Conservation (phyloP, 2,113 vertebrate species). For the Hyperopisus bebe region DNA sequence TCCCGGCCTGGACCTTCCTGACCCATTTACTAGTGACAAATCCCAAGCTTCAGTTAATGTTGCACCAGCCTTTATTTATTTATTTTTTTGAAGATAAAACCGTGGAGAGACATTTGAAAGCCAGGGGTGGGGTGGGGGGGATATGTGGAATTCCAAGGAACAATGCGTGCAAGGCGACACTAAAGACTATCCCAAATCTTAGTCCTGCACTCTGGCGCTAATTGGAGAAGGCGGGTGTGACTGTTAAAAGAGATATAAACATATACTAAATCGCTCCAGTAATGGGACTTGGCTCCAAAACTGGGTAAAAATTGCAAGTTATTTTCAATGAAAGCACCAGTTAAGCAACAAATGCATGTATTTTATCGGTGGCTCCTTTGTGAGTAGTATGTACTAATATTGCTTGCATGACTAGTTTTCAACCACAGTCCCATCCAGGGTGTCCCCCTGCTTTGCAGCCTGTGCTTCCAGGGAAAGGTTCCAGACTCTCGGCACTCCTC, state of each 20-base stretch:
- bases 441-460: not conserved
- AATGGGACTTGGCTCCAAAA: not conserved
- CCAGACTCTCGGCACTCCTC: not conserved
- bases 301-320: not conserved
- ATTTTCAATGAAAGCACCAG: not conserved
- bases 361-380: not conserved
- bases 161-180: not conserved
- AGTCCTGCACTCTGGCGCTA: not conserved
- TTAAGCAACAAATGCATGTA: not conserved
- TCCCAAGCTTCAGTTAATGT: not conserved
- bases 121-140: not conserved
- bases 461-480: not conserved
- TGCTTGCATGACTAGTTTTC: not conserved
- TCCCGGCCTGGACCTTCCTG: not conserved
- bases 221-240: too few species aligned
- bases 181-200: not conserved
- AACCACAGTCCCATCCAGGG: not conserved
- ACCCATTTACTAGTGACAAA: not conserved
- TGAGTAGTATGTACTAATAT: not conserved
- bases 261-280: not conserved
- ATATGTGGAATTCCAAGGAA: not conserved
- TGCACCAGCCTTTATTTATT: not conserved
- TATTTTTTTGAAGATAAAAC: not conserved
- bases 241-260: not conserved
- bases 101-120: not conserved